Base-by-base conservation (phyloP, 2,797 vertebrate species). In the Semotilus atromaculatus region DNA sequence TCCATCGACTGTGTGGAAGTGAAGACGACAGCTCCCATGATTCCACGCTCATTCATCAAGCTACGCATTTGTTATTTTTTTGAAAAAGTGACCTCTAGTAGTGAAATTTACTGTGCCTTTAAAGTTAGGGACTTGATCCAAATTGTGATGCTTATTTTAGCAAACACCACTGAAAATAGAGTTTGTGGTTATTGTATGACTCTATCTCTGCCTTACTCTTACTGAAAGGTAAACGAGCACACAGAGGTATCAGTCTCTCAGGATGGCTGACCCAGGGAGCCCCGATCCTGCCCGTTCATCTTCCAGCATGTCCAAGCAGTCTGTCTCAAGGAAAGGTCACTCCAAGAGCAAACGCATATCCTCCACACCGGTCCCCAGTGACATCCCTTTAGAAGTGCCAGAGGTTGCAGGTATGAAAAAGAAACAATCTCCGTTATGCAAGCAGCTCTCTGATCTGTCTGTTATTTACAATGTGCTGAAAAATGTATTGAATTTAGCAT, bases 341-440 rank as follows among this genome's bases (percentile, higher is more conserved):
- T 74, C 73, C 55, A 86, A 87, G 82, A 86, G 40, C 62, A 86
- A 86, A 74, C 51, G 21, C 21, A 48, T 38, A 21, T 40, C 45
- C 38, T 21, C 66, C 68, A 72, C 86, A 34, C 79, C 81, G 6
- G 82, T 67, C 26, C 60, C 78, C 23, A 21, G 40, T 38, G 66
- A 77, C 64, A 38, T 40, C 7, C n/a, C 19, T 43, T 26, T 16
- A 53, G 73, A 87, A 45, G 31, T 6, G 18, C 72, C 36, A 60
- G 55, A 79, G 62, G 45, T 75, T 72, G 40, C 75, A 86, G 89
- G 92, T 91, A 88, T 89, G 83, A 86, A 66, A 81, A 16, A 84
- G 13, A 80, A 84, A 53, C 45, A 45, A 31, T 60, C 71, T 51
- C 9, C 36, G 11, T 53, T 72, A 55, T 70, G 62, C 23, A 43